Conservation (phyloP, 2,113 vertebrate species). For the Spheniscus mendiculus region DNA sequence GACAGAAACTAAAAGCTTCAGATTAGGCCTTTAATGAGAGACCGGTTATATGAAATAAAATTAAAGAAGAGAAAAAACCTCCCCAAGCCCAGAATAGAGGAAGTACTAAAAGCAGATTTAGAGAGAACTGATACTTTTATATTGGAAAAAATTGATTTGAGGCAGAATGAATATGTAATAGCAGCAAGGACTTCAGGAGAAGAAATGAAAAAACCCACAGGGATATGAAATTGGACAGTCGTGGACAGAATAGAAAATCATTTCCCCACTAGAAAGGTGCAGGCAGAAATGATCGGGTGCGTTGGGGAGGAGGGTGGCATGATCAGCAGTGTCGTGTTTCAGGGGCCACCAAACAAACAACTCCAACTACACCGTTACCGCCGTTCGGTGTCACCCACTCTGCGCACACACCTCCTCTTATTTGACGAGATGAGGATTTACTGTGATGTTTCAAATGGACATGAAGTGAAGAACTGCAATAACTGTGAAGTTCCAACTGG, state of each 20-base stretch:
- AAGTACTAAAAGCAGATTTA: not conserved
- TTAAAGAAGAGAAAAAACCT: not conserved
- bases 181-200: not conserved
- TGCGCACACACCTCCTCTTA: not conserved
- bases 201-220: not conserved
- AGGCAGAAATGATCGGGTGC: not conserved
- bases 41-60: not conserved
- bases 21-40: not conserved
- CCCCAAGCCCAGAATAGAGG: not conserved
- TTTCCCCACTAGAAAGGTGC: not conserved
- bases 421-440: not conserved
- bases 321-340: accelerated
- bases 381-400: not conserved
- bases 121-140: not conserved
- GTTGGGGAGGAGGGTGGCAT: accelerated
- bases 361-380: not conserved
- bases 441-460: not conserved
- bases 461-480: not conserved
- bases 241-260: not conserved
- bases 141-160: not conserved
- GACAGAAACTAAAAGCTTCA: not conserved
- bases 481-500: not conserved
- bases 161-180: not conserved
- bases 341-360: not conserved
- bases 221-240: not conserved